These are phyloP conservation scores for Epizoanthus illoricatus DNA, from an alignment of 92 coral and sea anemone species.

Conservation along the genomic window DNA sequence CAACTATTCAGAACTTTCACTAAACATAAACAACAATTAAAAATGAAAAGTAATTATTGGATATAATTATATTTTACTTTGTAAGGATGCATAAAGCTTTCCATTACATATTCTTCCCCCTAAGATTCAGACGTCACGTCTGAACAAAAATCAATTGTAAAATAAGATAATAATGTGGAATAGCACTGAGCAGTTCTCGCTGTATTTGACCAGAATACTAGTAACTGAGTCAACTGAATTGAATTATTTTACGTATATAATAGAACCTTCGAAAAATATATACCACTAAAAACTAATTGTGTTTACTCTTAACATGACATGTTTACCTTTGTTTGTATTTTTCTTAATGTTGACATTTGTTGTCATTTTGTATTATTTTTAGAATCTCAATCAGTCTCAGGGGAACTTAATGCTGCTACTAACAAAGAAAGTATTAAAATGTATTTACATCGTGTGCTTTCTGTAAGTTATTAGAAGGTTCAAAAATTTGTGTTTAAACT, in stretches of 20 bases:
- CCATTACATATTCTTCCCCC: constrained; percentile 33
- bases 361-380: too few species aligned
- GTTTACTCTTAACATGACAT: too few species aligned
- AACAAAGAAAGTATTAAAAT: too few species aligned
- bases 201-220: constrained; percentile 23
- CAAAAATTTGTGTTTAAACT: background rate
- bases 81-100: background rate
- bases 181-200: constrained; percentile 33
- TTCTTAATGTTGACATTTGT: too few species aligned
- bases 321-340: too few species aligned
- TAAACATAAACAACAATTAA: too few species aligned
- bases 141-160: background rate
- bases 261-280: background rate
- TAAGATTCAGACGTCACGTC: constrained; percentile 35
- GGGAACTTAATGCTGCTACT: background rate
- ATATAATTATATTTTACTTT: too few species aligned
- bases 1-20: too few species aligned
- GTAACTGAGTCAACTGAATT: constrained; percentile 18
- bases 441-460: background rate
- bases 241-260: background rate
- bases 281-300: too few species aligned
- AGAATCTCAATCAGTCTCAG: background rate
- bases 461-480: background rate
- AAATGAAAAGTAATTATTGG: too few species aligned
- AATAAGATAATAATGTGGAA: background rate